Evolutionary conservation across 2,888 invertebrate species (phyloP), one percentile per base, ranked within the genome.

Genomic region (Deladenus siricidicola): DNA sequence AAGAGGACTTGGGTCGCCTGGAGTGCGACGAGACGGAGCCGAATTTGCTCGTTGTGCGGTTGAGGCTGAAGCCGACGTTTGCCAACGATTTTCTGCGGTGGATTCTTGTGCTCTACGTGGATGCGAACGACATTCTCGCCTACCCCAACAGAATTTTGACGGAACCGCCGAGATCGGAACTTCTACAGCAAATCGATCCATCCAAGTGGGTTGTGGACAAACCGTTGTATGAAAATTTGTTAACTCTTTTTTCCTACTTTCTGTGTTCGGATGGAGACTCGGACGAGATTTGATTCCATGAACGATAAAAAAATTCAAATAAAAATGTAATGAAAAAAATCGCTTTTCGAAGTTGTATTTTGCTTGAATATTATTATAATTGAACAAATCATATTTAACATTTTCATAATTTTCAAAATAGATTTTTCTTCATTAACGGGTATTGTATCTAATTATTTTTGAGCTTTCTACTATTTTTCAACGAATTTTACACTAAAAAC

Each of bases 211-310:
- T 44, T 10, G 21, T 24, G 10, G 54, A 26, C 28, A 6, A 23
- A 56, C 28, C 19, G n/a, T 52, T 52, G 28, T 53, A 56, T 55
- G 56, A 56, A n/a, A 58, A 58, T 2, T 21, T 26, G 21, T 29
- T 51, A 28, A 28, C 28, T 51, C 23, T 51, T 51, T 51, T 24
- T 28, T 21, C 24, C 26, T 8, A 51, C 14, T n/a, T 51, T 10
- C 4, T 51, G 28, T 51, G n/a, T n/a, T n/a, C n/a, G n/a, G n/a
- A n/a, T n/a, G n/a, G n/a, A n/a, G n/a, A n/a, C n/a, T n/a, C n/a
- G n/a, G n/a, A n/a, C n/a, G n/a, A n/a, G n/a, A n/a, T n/a, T n/a
- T n/a, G n/a, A n/a, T n/a, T n/a, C n/a, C n/a, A n/a, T n/a, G n/a
- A n/a, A n/a, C n/a, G n/a, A n/a, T n/a, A n/a, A n/a, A n/a, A n/a